Percentiles rank a stretch among this genome's conserved stretches.
Evolutionary conservation across 1,140 invertebrate species (phyloP).

Genomic region (Hypsibius dujardini): DNA sequence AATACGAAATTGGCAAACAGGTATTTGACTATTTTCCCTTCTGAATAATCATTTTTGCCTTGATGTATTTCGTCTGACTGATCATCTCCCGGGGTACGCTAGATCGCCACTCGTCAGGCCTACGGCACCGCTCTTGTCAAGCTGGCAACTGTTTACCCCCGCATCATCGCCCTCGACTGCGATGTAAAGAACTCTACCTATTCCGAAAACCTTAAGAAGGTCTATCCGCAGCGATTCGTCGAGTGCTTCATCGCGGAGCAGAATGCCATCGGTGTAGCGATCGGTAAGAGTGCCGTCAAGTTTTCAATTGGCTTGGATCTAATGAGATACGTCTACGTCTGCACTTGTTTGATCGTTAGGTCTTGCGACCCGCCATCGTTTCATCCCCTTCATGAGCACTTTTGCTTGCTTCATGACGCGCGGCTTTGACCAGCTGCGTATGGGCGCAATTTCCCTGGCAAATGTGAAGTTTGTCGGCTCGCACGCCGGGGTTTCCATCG

Average conservation of each 20-base stretch:
- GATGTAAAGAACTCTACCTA: conserved; percentile 98
- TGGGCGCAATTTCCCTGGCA: conserved; percentile 95
- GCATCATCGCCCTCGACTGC: conserved; percentile 78
- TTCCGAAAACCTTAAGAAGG: conserved; percentile 70
- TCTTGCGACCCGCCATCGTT: conserved; percentile 63
- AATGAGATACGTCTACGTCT: not conserved
- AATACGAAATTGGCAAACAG: conserved; percentile 50
- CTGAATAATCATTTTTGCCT: not conserved
- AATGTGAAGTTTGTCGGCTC: conserved; percentile 89
- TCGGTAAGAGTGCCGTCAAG: conserved; percentile 43
- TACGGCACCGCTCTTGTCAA: conserved; percentile 87
- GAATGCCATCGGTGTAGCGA: conserved; percentile 85
- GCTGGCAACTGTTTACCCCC: conserved; percentile 54
- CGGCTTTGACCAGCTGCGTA: conserved; percentile 90
- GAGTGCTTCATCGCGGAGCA: conserved; percentile 99
- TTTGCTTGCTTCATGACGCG: conserved; percentile 94
- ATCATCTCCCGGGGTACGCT: not conserved
- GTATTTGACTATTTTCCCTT: conserved; percentile 23
- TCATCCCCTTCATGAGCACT: conserved; percentile 78
- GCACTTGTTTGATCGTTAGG: not conserved
- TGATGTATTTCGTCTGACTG: conserved; percentile 19
- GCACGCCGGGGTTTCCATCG: conserved; percentile 81
- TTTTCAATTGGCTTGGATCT: conserved; percentile 20
- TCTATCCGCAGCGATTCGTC: conserved; percentile 56
- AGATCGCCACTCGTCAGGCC: conserved; percentile 74